A percentile compares a stretch with the other conserved stretches of the same genome.
Conservation (phyloP, 92 coral and sea anemone species). For the Pocillopora grandis region DNA sequence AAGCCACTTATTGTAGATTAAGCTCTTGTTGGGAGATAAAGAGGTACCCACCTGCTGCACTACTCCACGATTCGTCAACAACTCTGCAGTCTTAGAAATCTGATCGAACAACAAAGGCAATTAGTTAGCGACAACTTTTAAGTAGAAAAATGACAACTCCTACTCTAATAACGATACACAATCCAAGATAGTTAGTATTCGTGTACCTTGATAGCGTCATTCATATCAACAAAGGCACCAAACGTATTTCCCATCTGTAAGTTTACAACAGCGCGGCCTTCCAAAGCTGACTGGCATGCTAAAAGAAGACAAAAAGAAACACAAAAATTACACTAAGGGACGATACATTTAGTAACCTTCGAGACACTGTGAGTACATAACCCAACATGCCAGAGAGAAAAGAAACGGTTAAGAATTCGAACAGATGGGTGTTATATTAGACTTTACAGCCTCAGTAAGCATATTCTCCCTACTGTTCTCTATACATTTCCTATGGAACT, state of each 20-base stretch:
- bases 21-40: too few relatives aligned
- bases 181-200: neutral
- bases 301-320: neutral
- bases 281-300: slow-evolving; percentile 95
- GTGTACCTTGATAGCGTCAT: slow-evolving; percentile 85
- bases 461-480: too few relatives aligned
- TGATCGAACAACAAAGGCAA: slow-evolving; percentile 25
- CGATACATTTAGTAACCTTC: neutral
- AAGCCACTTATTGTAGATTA: too few relatives aligned
- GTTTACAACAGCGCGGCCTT: slow-evolving; percentile 95
- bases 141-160: too few relatives aligned
- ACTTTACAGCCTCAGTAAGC: too few relatives aligned
- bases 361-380: neutral
- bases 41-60: slow-evolving; percentile 82
- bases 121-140: neutral
- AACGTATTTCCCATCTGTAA: slow-evolving; percentile 94
- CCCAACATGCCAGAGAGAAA: too few relatives aligned
- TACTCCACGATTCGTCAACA: slow-evolving; percentile 93
- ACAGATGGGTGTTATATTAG: neutral
- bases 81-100: slow-evolving; percentile 97
- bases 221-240: slow-evolving; percentile 98
- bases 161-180: neutral
- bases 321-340: too few relatives aligned
- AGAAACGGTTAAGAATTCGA: too few relatives aligned
- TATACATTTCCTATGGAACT: too few relatives aligned